Conservation (phyloP, 2,797 vertebrate species). For the Platalea minor region DNA sequence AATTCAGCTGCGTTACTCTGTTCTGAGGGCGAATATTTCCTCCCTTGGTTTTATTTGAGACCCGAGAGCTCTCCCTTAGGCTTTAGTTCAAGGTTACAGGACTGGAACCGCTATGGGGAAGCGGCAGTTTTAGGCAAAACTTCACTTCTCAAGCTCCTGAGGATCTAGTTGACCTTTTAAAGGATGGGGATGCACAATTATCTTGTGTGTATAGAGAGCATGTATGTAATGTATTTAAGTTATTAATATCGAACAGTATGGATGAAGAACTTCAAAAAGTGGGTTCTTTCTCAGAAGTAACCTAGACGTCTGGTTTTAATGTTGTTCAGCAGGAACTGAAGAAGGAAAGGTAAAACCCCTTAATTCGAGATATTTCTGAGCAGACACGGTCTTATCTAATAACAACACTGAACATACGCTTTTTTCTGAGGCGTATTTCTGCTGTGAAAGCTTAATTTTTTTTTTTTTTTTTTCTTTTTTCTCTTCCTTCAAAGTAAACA, state of each 20-base stretch:
- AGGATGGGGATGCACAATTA: neutral
- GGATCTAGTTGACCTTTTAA: neutral
- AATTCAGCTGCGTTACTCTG: neutral
- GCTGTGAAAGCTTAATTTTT: neutral
- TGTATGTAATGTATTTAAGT: neutral
- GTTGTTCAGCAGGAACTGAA: conserved; percentile 27
- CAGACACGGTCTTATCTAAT: conserved; percentile 34
- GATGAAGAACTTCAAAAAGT: conserved; percentile 34
- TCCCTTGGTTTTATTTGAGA: neutral
- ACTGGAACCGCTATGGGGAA: neutral
- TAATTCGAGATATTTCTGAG: conserved; percentile 42
- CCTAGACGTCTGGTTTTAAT: conserved; percentile 26
- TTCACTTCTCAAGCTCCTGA: neutral
- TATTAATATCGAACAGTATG: neutral
- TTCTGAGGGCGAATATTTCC: neutral
- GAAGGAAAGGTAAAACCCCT: conserved; percentile 13
- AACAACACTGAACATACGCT: conserved; percentile 6
- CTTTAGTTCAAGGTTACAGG: neutral
- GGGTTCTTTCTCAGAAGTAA: conserved; percentile 37
- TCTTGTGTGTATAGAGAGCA: neutral
- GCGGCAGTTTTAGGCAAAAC: neutral
- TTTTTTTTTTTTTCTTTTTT: neutral
- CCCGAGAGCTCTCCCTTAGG: neutral
- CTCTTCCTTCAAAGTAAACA: conserved; percentile 17
- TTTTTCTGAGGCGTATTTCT: conserved; percentile 39